Evolutionary conservation across 2,888 invertebrate genomes (phyloP), one percentile per base, ranked within the genome.

Genomic region (Aplocera efformata): DNA sequence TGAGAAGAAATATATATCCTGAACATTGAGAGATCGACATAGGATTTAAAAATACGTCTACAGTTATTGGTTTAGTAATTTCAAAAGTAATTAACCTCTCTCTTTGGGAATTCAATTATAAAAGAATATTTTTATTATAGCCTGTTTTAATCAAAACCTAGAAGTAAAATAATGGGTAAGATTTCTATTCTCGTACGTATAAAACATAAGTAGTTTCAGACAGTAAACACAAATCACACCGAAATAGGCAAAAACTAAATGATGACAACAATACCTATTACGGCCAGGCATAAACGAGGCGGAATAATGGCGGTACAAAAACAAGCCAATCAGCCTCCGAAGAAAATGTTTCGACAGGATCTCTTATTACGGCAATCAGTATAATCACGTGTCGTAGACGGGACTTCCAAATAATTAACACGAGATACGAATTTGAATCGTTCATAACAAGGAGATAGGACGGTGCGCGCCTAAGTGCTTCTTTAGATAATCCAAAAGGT

Each of bases 361-460:
- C 33, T 37, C 42, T 51, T 58, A 63, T 59, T 54, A 53, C 54
- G 46, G 37, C 56, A 56, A 57, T 59, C 58, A 42, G 40, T 41
- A 52, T 60, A 64, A 67, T 64, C 58, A 53, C 57, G 55, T 54
- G 56, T 59, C 43, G 40, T 49, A 32, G 41, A 17, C 13, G 5
- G 21, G 13, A 10, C 10, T 13, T 1, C 22, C 35, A 23, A 11
- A 35, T 31, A 35, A 42, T 35, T 31, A 34, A 23, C 35, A 23
- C 6, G 22, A 11, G 11, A 20, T 17, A 17, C 13, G 13, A 17
- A 17, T 17, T 25, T 1, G 13, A 6, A 7, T 3, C 22, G 31
- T 26, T 31, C 11, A 31, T 21, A 31, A 21, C 22, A 6, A 25
- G 37, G 25, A 10, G 24, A 9, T 2, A 22, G 1, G 1, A 22